Conservation (phyloP, 2,888 invertebrate species). For the Nesidiocoris tenuis region DNA sequence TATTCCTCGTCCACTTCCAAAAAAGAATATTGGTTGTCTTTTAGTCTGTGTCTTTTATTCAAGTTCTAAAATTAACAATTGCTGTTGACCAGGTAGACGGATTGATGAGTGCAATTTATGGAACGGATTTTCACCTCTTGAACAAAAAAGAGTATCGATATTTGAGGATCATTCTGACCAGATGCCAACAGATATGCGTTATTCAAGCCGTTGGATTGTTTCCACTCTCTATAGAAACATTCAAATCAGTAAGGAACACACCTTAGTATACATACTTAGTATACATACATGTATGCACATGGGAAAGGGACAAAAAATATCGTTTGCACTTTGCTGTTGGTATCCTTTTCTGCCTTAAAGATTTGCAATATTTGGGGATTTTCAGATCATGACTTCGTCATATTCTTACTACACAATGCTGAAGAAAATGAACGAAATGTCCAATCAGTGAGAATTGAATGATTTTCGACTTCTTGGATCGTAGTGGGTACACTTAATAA, state of each 20-base stretch:
- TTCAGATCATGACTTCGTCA: constrained; percentile 4
- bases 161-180: constrained; percentile 13
- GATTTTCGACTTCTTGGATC: no score
- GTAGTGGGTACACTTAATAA: no score
- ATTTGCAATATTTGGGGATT: neutral
- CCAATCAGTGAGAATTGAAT: neutral
- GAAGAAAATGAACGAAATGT: neutral
- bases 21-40: neutral
- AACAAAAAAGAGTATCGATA: neutral
- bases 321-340: no score
- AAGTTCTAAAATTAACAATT: no score
- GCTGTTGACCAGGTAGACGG: neutral
- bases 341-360: no score
- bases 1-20: neutral
- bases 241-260: neutral
- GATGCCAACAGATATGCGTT: constrained; percentile 3
- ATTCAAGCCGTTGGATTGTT: neutral
- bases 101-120: neutral
- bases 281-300: no score
- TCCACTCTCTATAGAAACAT: neutral
- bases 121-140: neutral
- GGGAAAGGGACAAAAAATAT: neutral
- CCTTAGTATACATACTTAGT: no score
- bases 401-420: constrained; percentile 12
- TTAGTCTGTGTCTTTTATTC: no score